Evolutionary conservation across 1,140 invertebrate species (phyloP).

Genomic region (Eupristina koningsbergeri): DNA sequence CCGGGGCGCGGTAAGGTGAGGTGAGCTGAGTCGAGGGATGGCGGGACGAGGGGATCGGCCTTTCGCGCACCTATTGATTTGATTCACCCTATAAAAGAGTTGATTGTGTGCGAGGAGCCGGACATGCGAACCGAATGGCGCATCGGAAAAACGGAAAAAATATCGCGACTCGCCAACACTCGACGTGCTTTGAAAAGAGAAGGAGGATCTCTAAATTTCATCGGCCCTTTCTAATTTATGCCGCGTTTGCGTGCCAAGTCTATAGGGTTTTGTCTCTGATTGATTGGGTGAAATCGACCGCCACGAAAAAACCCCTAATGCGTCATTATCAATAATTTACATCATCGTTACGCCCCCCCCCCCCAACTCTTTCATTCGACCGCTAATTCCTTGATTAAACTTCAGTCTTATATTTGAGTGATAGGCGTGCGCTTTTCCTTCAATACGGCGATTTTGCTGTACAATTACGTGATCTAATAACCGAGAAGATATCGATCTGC

Average conservation of each 20-base stretch:
- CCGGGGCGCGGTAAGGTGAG: slow-evolving; percentile 44
- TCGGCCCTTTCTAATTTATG: neutral
- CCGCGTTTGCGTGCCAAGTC: neutral
- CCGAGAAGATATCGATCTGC: too few relatives aligned
- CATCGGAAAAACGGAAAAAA: neutral
- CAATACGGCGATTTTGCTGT: too few relatives aligned
- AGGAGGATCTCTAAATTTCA: neutral
- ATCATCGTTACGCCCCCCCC: neutral
- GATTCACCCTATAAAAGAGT: slow-evolving; percentile 63
- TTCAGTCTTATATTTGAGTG: too few relatives aligned
- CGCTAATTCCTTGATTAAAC: too few relatives aligned
- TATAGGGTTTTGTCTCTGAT: neutral
- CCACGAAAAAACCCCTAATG: neutral
- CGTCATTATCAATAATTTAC: slow-evolving; percentile 32
- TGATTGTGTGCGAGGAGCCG: slow-evolving; percentile 53
- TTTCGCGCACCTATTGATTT: slow-evolving; percentile 53
- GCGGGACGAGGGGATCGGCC: too few relatives aligned
- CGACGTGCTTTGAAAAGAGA: slow-evolving; percentile 34
- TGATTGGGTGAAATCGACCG: neutral
- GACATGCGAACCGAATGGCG: neutral
- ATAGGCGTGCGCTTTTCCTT: too few relatives aligned
- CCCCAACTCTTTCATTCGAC: too few relatives aligned
- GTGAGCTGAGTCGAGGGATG: too few relatives aligned
- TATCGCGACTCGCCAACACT: too few relatives aligned
- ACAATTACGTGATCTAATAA: too few relatives aligned